These are phyloP conservation scores for Sanderia malayensis DNA, from an alignment of 30 jellyfish, hydroid and myxozoan genomes.

Conservation along the genomic window DNA sequence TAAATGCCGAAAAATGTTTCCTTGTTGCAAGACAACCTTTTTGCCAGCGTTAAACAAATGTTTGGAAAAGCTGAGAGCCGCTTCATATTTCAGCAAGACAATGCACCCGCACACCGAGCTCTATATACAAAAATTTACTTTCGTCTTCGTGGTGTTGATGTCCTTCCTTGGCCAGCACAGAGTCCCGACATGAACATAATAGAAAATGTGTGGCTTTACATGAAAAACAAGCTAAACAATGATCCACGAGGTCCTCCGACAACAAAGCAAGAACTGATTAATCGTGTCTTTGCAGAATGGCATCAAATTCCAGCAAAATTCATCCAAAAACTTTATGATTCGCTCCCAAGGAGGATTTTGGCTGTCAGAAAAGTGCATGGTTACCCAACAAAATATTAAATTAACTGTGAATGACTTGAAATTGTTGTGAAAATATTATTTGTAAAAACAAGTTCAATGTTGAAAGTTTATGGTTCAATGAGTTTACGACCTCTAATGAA, in stretches of 20 bases:
- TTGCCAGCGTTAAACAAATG: neutral
- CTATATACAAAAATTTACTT: neutral
- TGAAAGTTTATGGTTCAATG: no score
- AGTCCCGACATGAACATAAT: constrained; percentile 23
- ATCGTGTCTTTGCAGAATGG: neutral
- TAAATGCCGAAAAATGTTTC: constrained; percentile 1
- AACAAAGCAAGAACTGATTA: constrained; percentile 7
- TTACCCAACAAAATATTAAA: constrained; percentile 15
- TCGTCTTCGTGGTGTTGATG: neutral
- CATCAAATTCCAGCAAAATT: neutral
- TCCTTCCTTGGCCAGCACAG: constrained; percentile 30
- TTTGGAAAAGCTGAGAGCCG: constrained; percentile 4
- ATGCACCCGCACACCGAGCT: constrained; percentile 10
- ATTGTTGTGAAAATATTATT: no score
- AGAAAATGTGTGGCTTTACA: constrained; percentile 18
- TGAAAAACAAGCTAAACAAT: no score
- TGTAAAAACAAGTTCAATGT: no score
- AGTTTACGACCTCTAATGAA: no score
- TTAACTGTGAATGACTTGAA: no score
- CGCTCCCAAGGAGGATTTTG: constrained; percentile 8
- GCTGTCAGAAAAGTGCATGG: neutral
- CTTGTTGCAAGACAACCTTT: neutral
- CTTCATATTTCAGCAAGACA: constrained; percentile 6
- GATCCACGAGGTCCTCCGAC: constrained; percentile 10
- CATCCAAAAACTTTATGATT: neutral